phyloP scores from a whole-genome alignment of 2,113 vertebrate genomes.

The Trogon melanurus region DNA sequence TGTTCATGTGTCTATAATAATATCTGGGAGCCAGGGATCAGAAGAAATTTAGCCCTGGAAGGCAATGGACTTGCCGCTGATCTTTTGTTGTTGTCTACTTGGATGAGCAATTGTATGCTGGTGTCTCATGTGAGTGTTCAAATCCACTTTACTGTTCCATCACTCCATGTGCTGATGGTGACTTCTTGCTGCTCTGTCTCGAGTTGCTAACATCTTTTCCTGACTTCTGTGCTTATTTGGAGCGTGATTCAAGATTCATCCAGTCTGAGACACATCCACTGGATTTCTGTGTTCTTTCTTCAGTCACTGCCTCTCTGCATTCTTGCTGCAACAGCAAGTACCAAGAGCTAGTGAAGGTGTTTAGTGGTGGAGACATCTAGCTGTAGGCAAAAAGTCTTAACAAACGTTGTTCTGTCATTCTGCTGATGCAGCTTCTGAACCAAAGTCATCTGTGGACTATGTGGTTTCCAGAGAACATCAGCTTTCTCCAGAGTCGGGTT shows the following conservation, averaged over 20 bases:
- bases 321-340: background rate
- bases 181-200: background rate
- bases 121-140: background rate
- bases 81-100: background rate
- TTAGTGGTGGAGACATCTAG: background rate
- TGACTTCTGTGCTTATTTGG: background rate
- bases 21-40: background rate
- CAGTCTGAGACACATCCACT: background rate
- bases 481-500: background rate
- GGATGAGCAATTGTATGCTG: background rate
- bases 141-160: background rate
- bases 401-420: fast-evolving
- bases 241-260: background rate
- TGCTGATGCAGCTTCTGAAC: background rate
- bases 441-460: background rate
- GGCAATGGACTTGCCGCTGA: background rate
- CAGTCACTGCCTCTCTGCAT: fast-evolving
- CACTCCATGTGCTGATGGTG: background rate
- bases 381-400: background rate
- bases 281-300: background rate
- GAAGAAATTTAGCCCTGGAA: background rate
- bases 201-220: background rate
- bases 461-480: background rate
- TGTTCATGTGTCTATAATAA: background rate
- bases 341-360: background rate